A percentile compares a stretch with the other conserved stretches of the same genome.
phyloP scores from a whole-genome alignment of 2,888 invertebrate species.

The Brachynemurus nebulosus region DNA sequence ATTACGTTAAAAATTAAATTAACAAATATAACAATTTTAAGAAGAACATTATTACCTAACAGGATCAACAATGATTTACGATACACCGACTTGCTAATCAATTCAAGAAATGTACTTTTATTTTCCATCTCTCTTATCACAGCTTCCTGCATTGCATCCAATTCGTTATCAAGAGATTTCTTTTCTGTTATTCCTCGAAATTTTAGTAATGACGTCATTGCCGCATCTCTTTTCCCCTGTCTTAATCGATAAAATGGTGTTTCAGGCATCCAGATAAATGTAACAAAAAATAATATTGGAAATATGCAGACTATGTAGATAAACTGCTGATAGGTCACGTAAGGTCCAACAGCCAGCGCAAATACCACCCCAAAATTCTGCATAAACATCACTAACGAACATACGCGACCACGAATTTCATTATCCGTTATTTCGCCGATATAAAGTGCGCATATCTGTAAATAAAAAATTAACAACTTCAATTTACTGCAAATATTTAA shows the following conservation, averaged over 20 bases:
- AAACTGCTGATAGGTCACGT: slow-evolving; percentile 20
- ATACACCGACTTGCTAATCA: slow-evolving; percentile 37
- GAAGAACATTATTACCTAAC: no score
- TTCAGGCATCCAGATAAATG: slow-evolving; percentile 44
- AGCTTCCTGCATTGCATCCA: slow-evolving; percentile 31
- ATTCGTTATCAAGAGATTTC: slow-evolving; percentile 27
- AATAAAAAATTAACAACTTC: background rate
- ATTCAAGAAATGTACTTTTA: slow-evolving; percentile 35
- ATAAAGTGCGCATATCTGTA: slow-evolving; percentile 25
- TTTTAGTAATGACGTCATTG: slow-evolving; percentile 32
- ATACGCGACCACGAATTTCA: slow-evolving; percentile 26
- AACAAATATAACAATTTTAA: no score
- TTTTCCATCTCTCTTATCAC: slow-evolving; percentile 39
- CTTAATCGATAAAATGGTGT: slow-evolving; percentile 46
- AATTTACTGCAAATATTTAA: background rate
- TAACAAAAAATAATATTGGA: slow-evolving; percentile 34
- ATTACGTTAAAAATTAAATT: no score
- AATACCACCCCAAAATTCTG: slow-evolving; percentile 29
- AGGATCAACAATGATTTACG: slow-evolving; percentile 25
- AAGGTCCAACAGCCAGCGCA: slow-evolving; percentile 28
- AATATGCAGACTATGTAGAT: slow-evolving; percentile 35
- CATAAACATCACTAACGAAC: slow-evolving; percentile 28
- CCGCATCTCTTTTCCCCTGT: slow-evolving; percentile 34
- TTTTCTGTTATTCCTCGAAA: slow-evolving; percentile 34
- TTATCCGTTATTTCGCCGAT: slow-evolving; percentile 29